phyloP scores from a whole-genome alignment of 2,888 invertebrate species.

The Drosophila engyochracea region DNA sequence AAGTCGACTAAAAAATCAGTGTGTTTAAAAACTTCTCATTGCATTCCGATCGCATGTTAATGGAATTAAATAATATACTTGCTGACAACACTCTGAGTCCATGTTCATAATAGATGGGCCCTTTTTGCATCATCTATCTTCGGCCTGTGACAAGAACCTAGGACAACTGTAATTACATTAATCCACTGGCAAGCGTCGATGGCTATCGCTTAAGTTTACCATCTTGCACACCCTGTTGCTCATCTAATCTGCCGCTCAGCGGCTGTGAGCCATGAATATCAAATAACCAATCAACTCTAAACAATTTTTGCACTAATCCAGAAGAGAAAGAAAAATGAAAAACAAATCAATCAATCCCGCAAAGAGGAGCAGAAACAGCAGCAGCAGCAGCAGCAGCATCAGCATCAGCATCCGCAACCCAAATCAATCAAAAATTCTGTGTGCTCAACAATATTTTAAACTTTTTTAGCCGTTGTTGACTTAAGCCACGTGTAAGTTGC shows the following conservation, averaged over 20 bases:
- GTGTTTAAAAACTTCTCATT: not conserved
- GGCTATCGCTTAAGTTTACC: conserved; percentile 14
- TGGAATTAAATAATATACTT: not conserved
- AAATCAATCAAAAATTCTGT: conserved; percentile 74
- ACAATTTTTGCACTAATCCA: conserved; percentile 69
- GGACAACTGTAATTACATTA: conserved; percentile 74
- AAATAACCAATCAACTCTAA: conserved; percentile 73
- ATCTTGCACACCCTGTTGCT: conserved; percentile 26
- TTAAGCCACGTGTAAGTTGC: conserved; percentile 71
- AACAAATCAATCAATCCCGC: conserved; percentile 68
- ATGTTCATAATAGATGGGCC: not conserved
- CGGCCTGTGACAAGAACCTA: conserved; percentile 42
- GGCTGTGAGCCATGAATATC: conserved; percentile 69
- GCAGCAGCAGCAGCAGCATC: not conserved
- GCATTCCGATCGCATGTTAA: not conserved
- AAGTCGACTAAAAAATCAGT: not conserved
- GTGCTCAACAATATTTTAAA: conserved; percentile 59
- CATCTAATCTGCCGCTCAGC: not conserved
- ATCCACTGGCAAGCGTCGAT: conserved; percentile 62
- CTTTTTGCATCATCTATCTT: conserved; percentile 30
- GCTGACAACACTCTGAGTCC: conserved; percentile 3
- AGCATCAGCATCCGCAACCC: conserved; percentile 39
- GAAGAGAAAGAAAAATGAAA: conserved; percentile 25
- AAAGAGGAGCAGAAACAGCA: not conserved
- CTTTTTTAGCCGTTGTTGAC: conserved; percentile 57